Evolutionary conservation across 2,113 vertebrate species (phyloP).

Genomic region (Nyctibius bracteatus): DNA sequence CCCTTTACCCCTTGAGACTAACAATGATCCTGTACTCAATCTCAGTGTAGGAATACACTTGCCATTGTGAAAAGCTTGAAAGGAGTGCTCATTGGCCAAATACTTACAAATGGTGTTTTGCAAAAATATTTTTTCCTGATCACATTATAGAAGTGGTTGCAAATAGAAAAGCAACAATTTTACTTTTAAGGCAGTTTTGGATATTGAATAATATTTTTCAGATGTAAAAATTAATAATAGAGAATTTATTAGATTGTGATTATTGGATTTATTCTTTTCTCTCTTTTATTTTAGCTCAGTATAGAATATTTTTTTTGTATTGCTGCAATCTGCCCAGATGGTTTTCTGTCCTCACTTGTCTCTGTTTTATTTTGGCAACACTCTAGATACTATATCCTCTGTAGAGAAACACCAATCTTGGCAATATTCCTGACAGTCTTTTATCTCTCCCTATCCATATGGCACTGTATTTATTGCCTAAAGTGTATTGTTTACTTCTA

Average conservation of each 20-base stretch:
- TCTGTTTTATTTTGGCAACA: constrained; percentile 22
- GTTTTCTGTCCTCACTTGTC: constrained; percentile 19
- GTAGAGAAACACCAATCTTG: constrained; percentile 4
- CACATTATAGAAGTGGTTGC: neutral
- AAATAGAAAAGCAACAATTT: neutral
- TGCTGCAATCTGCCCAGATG: neutral
- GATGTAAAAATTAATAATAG: neutral
- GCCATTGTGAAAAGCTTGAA: neutral
- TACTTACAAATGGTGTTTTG: neutral
- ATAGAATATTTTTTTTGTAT: neutral
- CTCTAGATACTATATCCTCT: neutral
- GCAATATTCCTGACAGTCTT: constrained; percentile 23
- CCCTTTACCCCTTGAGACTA: neutral
- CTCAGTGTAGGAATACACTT: neutral
- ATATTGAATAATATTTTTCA: neutral
- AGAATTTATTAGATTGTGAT: neutral
- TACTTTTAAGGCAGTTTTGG: neutral
- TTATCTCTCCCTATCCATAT: constrained; percentile 30
- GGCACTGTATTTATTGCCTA: constrained; percentile 4
- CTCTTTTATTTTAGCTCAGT: neutral
- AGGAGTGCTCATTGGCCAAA: neutral
- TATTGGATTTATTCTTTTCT: neutral
- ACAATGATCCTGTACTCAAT: neutral
- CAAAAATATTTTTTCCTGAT: neutral
- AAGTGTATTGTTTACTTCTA: neutral